These are phyloP conservation scores for Euproctis similis DNA, from an alignment of 2,888 invertebrate genomes.

Conservation along the genomic window DNA sequence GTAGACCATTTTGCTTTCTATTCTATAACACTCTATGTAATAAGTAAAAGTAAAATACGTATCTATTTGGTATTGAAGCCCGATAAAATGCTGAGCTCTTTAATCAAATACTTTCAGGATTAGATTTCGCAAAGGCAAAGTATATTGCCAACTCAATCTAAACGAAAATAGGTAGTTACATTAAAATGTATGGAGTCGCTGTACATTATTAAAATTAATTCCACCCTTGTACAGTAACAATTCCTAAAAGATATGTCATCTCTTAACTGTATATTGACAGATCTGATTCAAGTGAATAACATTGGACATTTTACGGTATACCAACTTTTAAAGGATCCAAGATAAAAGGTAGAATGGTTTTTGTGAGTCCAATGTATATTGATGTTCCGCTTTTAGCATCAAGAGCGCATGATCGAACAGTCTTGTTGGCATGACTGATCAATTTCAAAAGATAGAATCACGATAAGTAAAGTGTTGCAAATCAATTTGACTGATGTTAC, in stretches of 20 bases:
- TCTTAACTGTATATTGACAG: slow-evolving; percentile 22
- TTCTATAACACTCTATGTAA: no score
- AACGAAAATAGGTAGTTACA: no score
- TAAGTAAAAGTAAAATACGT: no score
- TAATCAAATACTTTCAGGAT: no score
- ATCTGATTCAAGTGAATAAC: slow-evolving; percentile 13
- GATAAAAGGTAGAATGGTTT: slow-evolving; percentile 5
- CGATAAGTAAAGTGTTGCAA: slow-evolving; percentile 23
- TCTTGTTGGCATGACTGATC: slow-evolving; percentile 26
- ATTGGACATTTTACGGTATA: slow-evolving; percentile 29
- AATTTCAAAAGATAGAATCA: slow-evolving; percentile 15
- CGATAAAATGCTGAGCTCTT: no score
- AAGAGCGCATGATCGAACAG: slow-evolving; percentile 31
- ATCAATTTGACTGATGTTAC: slow-evolving; percentile 24
- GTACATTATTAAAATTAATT: slow-evolving; percentile 14
- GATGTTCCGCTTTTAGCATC: slow-evolving; percentile 23
- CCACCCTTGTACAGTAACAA: slow-evolving; percentile 6
- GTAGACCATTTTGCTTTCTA: no score
- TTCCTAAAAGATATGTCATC: slow-evolving; percentile 14
- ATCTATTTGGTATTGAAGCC: no score
- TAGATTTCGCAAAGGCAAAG: no score
- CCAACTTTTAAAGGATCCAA: slow-evolving; percentile 16
- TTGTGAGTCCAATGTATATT: slow-evolving; percentile 14
- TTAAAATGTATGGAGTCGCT: no score
- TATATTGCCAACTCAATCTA: no score